Conservation (phyloP, 2,888 invertebrate species). For the Drosophila multiciliata region DNA sequence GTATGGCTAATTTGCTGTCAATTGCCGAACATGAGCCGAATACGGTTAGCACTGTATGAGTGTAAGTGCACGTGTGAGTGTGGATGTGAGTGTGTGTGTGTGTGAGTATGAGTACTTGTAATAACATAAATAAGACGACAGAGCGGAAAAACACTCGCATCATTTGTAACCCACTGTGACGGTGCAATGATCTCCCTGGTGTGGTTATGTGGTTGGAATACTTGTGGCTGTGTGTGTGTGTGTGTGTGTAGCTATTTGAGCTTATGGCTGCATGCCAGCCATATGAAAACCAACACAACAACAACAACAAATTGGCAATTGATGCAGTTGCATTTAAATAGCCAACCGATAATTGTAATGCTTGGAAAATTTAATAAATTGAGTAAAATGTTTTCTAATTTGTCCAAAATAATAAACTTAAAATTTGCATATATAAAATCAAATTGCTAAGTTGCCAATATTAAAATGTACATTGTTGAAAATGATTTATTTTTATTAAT, state of each 20-base stretch:
- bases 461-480: neutral
- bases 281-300: conserved; percentile 22
- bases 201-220: conserved; percentile 18
- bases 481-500: neutral
- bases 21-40: conserved; percentile 44
- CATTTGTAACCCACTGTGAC: conserved; percentile 60
- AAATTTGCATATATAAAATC: neutral
- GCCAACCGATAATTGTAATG: conserved; percentile 46
- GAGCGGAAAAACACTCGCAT: conserved; percentile 65
- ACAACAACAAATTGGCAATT: conserved; percentile 35
- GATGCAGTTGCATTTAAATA: conserved; percentile 53
- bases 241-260: conserved; percentile 19
- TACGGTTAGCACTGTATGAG: neutral
- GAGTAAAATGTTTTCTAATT: conserved; percentile 33
- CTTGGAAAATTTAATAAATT: conserved; percentile 43
- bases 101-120: conserved; percentile 47
- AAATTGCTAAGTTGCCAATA: neutral
- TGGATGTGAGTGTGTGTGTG: neutral
- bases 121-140: conserved; percentile 60
- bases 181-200: conserved; percentile 64
- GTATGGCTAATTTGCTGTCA: conserved; percentile 59
- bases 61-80: conserved; percentile 11
- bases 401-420: conserved; percentile 3
- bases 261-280: conserved; percentile 58
- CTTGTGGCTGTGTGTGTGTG: conserved; percentile 16